Evolutionary conservation across 2,113 vertebrate genomes (phyloP).

Genomic region (Rhynchomys soricoides): DNA sequence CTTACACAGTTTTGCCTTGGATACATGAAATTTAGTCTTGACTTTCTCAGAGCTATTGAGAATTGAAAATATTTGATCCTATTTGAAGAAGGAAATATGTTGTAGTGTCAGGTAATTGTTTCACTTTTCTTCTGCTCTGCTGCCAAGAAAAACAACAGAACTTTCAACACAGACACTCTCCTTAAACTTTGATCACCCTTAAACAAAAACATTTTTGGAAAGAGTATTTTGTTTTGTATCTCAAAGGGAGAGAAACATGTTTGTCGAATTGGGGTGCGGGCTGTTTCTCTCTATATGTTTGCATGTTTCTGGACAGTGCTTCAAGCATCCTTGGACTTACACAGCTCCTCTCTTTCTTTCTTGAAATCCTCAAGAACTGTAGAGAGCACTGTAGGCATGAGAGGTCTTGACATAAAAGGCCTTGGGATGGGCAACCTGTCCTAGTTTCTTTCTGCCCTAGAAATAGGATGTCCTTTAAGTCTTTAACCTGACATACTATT

Average conservation of each 20-base stretch:
- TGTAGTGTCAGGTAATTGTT: neutral
- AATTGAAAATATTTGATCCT: neutral
- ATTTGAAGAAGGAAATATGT: neutral
- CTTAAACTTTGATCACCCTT: neutral
- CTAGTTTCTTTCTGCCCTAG: neutral
- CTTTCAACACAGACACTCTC: neutral
- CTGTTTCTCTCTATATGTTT: neutral
- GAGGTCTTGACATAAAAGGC: neutral
- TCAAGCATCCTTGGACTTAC: neutral
- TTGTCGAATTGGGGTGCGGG: accelerated
- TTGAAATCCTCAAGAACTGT: neutral
- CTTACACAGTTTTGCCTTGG: neutral
- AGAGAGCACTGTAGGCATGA: neutral
- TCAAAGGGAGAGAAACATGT: neutral
- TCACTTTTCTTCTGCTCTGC: neutral
- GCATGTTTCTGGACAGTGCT: neutral
- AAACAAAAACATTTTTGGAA: neutral
- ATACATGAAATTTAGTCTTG: neutral
- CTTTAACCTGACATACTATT: neutral
- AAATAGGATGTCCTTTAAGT: neutral
- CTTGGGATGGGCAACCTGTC: neutral
- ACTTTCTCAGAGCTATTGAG: neutral
- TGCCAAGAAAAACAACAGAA: conserved; percentile 22
- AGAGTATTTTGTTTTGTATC: neutral
- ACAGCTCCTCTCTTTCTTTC: neutral